These are phyloP conservation scores for Atethmia centrago DNA, from an alignment of 2,888 invertebrate genomes.

Conservation along the genomic window DNA sequence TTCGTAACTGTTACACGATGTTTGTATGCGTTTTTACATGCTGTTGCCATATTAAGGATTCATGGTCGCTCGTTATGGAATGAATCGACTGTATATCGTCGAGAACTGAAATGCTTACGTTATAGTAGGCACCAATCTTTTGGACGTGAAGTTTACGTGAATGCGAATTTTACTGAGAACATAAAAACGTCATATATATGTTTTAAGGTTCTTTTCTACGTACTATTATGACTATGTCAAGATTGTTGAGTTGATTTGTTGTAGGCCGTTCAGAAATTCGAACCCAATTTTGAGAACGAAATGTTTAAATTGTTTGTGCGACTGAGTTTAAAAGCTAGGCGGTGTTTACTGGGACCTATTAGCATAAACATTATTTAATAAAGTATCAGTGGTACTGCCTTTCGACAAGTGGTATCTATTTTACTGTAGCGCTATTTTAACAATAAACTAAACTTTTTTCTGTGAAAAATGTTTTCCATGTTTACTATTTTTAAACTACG, in stretches of 20 bases:
- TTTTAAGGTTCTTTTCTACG: conserved; percentile 17
- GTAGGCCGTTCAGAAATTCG: conserved; percentile 16
- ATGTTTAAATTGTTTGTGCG: conserved; percentile 52
- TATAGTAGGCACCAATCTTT: conserved; percentile 58
- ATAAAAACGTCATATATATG: conserved; percentile 51
- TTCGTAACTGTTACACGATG: conserved; percentile 75
- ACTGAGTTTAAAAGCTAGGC: conserved; percentile 50
- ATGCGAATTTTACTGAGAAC: conserved; percentile 49
- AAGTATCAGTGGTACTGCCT: conserved; percentile 19
- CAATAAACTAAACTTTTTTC: not conserved
- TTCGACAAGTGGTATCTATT: conserved; percentile 4
- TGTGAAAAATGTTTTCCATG: not conserved
- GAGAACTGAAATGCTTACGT: conserved; percentile 42
- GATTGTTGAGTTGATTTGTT: conserved; percentile 38
- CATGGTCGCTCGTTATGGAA: conserved; percentile 47
- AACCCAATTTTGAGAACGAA: conserved; percentile 32
- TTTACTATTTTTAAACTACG: not conserved
- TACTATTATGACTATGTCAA: conserved; percentile 32
- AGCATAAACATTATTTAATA: conserved; percentile 53
- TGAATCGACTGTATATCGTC: conserved; percentile 55
- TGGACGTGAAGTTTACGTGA: conserved; percentile 37
- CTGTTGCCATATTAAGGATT: conserved; percentile 61
- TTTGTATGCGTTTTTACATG: conserved; percentile 75
- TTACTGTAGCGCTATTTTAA: conserved; percentile 1
- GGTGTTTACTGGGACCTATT: conserved; percentile 44